Evolutionary conservation across 2,797 vertebrate genomes (phyloP).

Genomic region (Enteromius thamalakanensis): DNA sequence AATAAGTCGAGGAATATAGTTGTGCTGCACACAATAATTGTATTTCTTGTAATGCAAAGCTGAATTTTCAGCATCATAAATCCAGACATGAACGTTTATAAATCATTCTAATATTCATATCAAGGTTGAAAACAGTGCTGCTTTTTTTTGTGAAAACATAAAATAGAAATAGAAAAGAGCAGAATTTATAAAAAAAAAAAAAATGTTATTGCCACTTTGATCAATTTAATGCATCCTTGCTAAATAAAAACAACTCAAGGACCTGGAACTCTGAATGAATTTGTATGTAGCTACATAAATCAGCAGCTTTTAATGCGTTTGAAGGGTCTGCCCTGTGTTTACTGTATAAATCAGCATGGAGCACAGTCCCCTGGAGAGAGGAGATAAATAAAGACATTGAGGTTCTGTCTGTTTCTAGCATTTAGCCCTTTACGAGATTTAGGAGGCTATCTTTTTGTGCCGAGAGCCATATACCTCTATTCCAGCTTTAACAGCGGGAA

Average conservation of each 20-base stretch:
- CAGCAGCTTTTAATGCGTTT: neutral
- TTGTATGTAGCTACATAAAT: neutral
- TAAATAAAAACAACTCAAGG: neutral
- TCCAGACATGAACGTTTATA: neutral
- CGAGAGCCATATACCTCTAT: neutral
- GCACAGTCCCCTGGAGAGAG: neutral
- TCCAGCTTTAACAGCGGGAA: constrained; percentile 5
- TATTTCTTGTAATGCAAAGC: neutral
- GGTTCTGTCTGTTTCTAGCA: constrained; percentile 31
- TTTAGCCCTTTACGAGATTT: constrained; percentile 8
- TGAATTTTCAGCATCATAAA: neutral
- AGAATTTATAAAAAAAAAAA: neutral
- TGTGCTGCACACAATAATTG: neutral
- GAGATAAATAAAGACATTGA: neutral
- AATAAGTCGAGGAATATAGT: neutral
- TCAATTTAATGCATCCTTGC: neutral
- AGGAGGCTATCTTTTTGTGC: constrained; percentile 13
- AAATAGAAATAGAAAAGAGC: neutral
- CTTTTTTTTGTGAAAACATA: neutral
- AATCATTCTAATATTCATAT: neutral
- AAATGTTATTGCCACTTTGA: neutral
- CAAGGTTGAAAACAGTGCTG: neutral
- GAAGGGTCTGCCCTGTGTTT: neutral
- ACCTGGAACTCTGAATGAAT: neutral
- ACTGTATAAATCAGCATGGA: neutral